Base-by-base conservation (phyloP, 2,113 vertebrate genomes). In the Istiophorus platypterus region DNA sequence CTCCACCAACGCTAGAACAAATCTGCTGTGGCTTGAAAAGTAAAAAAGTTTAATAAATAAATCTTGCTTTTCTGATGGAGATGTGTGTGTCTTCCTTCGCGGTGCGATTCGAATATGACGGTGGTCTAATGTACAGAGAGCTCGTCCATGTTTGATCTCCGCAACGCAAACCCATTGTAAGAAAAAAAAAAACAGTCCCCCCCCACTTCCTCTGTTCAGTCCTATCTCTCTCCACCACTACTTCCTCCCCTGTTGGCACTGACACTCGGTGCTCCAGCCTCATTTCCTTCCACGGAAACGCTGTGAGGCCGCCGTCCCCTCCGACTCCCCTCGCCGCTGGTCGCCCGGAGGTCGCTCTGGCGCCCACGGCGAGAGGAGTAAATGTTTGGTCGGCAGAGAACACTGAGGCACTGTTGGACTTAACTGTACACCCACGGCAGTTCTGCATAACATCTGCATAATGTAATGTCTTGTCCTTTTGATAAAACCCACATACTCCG, bases 231-330 rank as follows among this genome's bases (percentile, higher is more conserved):
- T 65, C 11, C 20, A 15, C 22, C 85, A 76, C 67, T 20, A 42
- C 78, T 81, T 81, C 81, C 78, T 81, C 8, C 54, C 66, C 26
- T 0, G 45, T 15, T 68, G 41, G 22, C 31, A 54, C 37, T 47
- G 20, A 49, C 17, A 8, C 47, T 49, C 7, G 1, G n/a, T 7
- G 8, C 52, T 56, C 52, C 2, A n/a, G 52, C 12, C n/a, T 12
- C 0, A 42, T 26, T 84, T 81, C 72, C 68, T 68, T 58, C 22
- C 49, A 2, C 29, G 22, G 49, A 8, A 79, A 42, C 0, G 17
- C 65, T 8, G 45, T 63, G 56, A 6, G 26, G 39, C 6, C 8
- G 29, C 5, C 61, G n/a, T 10, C 15, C 26, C 63, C 52, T 17
- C 58, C n/a, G 24, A 57, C 41, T n/a, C 62, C 57, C 34, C 26